Conservation (phyloP, 1,140 invertebrate species). For the Bathynomus jamesi region DNA sequence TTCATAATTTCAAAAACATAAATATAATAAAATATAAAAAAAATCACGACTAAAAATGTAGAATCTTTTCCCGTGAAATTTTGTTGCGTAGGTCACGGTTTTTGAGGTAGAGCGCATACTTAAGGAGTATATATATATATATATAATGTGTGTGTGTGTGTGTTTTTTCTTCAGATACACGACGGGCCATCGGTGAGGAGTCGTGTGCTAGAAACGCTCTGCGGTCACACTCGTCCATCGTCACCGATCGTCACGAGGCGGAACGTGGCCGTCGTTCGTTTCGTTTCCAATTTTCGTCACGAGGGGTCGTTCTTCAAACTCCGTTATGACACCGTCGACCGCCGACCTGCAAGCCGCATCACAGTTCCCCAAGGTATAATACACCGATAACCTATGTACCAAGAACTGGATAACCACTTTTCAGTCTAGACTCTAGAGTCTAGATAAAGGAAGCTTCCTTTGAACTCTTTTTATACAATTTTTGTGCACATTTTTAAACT, state of each 20-base stretch:
- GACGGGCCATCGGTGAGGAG: too few relatives aligned
- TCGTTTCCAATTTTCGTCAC: slow-evolving; percentile 44
- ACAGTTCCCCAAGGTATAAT: slow-evolving; percentile 7
- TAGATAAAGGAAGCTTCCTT: not conserved
- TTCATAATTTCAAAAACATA: too few relatives aligned
- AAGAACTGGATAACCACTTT: slow-evolving; percentile 27
- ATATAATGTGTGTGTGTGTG: too few relatives aligned
- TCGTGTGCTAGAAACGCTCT: slow-evolving; percentile 50
- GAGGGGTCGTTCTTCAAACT: slow-evolving; percentile 54
- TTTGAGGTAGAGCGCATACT: too few relatives aligned
- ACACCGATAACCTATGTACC: slow-evolving; percentile 34
- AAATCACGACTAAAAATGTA: too few relatives aligned
- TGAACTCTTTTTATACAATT: too few relatives aligned
- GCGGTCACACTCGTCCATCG: slow-evolving; percentile 45
- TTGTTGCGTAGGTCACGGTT: too few relatives aligned
- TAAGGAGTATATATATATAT: too few relatives aligned
- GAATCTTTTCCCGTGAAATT: too few relatives aligned
- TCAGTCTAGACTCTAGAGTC: not conserved
- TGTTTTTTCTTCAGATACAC: too few relatives aligned
- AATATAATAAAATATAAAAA: too few relatives aligned
- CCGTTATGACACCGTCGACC: slow-evolving; percentile 51
- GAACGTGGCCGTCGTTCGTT: slow-evolving; percentile 55
- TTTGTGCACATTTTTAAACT: not conserved
- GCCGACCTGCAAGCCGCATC: not conserved
- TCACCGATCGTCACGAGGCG: slow-evolving; percentile 52